Evolutionary conservation across 2,888 invertebrate species (phyloP), one percentile per base, ranked within the genome.

Genomic region (Hemicrepidius hirtus): DNA sequence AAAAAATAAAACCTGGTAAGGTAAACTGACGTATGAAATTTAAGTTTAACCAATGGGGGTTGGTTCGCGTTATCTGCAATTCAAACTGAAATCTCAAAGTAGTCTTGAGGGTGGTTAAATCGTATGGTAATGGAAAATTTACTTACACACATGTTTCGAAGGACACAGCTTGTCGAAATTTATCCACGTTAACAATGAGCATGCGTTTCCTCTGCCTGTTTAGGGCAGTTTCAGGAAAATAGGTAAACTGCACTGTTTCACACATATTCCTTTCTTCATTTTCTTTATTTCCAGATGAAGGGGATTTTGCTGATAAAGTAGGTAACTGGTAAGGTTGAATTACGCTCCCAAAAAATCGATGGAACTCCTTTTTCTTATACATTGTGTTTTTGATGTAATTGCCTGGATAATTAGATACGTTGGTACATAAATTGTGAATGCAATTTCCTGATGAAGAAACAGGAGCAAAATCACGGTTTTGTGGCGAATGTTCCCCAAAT

Each of bases 111-210:
- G 5, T 6, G 3, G 3, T 13, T 13, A 13, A 40, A n/a, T 6
- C 1, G 3, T 13, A 40, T 13, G 4, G 6, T 13, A 40, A 40
- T 13, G 13, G 1, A 40, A 2, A 40, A 13, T n/a, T 18, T 44
- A 74, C 74, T 74, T 57, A 73, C 70, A 63, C 62, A 21, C 74
- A 74, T 40, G 60, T 67, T 41, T 74, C 74, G 32, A 74, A 74
- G 2, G 70, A 46, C 3, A 74, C 70, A 3, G 67, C 62, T 57
- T 74, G 74, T 21, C 46, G 53, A 46, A 67, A 74, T 12, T 71
- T 60, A 6, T 70, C 74, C 3, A 70, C 67, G 13, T 74, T 74
- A 5, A 74, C 74, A 40, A 74, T 74, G 0, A 67, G 9, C 12
- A 65, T 13, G 0, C 46, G 49, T n/a, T 73, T 65, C 28, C 53